These are phyloP conservation scores for Scaptomyza montana DNA, from an alignment of 1,140 invertebrate species.

Conservation along the genomic window DNA sequence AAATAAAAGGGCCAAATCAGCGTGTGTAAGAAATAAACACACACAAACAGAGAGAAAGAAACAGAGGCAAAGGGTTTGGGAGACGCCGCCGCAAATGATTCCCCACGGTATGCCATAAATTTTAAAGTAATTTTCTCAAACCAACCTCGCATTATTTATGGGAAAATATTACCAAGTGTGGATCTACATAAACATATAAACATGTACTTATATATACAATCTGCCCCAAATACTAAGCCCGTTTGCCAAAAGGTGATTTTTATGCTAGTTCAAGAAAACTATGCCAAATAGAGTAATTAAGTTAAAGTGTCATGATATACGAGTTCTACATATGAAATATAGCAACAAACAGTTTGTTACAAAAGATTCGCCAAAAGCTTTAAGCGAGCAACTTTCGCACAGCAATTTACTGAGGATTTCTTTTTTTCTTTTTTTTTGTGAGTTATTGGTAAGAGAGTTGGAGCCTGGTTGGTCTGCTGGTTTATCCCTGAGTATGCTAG, in stretches of 20 bases:
- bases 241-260: background rate
- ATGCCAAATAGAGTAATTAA: conserved; percentile 73
- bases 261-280: conserved; percentile 13
- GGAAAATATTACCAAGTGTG: conserved; percentile 65
- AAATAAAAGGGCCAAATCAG: conserved; percentile 78
- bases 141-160: conserved; percentile 72
- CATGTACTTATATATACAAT: background rate
- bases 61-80: background rate
- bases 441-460: conserved; percentile 51
- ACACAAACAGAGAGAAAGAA: background rate
- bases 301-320: conserved; percentile 45
- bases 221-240: conserved; percentile 61
- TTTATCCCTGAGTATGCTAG: conserved; percentile 10
- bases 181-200: background rate
- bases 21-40: conserved; percentile 59
- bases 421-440: conserved; percentile 32
- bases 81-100: background rate
- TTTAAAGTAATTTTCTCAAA: conserved; percentile 78
- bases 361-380: conserved; percentile 16
- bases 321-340: conserved; percentile 14
- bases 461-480: conserved; percentile 6
- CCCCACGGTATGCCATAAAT: conserved; percentile 62
- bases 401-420: conserved; percentile 38
- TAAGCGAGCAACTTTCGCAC: conserved; percentile 46
- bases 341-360: conserved; percentile 12